phyloP scores from a whole-genome alignment of 2,888 invertebrate species.

The Oligia latruncula region DNA sequence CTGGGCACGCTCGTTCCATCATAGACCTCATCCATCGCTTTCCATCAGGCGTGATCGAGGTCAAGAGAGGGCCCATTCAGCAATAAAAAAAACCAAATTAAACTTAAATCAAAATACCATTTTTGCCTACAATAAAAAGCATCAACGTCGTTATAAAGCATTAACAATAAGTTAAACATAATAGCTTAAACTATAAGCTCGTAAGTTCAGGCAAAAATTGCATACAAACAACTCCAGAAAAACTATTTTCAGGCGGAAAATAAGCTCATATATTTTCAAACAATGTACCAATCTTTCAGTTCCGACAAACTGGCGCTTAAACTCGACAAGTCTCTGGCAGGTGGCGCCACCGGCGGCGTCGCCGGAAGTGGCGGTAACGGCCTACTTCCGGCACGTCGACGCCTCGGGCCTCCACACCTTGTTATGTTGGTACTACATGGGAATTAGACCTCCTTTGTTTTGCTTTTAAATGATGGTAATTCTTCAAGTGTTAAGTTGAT shows the following conservation, averaged over 20 bases:
- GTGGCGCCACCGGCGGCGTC: slow-evolving; percentile 73
- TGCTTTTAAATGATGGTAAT: slow-evolving; percentile 62
- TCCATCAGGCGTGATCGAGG: too few relatives aligned
- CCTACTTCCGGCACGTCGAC: slow-evolving; percentile 81
- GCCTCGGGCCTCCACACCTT: slow-evolving; percentile 67
- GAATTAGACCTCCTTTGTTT: slow-evolving; percentile 67
- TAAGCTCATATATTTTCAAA: slow-evolving; percentile 61
- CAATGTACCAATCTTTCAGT: slow-evolving; percentile 67
- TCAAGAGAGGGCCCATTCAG: too few relatives aligned
- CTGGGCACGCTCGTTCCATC: too few relatives aligned
- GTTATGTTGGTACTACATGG: slow-evolving; percentile 63
- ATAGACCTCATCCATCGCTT: too few relatives aligned
- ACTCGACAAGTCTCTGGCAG: slow-evolving; percentile 77
- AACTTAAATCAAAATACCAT: not conserved
- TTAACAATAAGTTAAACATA: slow-evolving; percentile 20
- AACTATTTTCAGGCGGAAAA: slow-evolving; percentile 48
- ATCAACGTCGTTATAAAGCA: not conserved
- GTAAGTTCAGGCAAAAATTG: slow-evolving; percentile 18
- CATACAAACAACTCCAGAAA: slow-evolving; percentile 34
- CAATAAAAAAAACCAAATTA: not conserved
- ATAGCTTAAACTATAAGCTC: slow-evolving; percentile 28
- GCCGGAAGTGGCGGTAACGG: slow-evolving; percentile 80
- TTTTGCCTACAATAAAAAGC: slow-evolving; percentile 7
- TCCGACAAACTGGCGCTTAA: slow-evolving; percentile 63
- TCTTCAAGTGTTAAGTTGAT: slow-evolving; percentile 19